Conservation (phyloP, 2,797 vertebrate genomes). For the Lepilemur ruficaudatus region DNA sequence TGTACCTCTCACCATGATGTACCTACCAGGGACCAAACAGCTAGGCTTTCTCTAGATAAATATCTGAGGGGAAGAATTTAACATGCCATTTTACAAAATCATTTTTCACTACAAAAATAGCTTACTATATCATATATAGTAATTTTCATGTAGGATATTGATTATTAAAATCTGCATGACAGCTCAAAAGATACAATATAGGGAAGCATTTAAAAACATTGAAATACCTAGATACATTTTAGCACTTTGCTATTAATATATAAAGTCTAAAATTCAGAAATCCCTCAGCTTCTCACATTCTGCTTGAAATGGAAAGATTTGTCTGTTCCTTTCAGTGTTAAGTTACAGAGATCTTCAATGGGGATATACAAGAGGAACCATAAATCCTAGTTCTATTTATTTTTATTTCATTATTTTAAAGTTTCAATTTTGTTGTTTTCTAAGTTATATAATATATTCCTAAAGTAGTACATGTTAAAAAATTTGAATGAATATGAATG, state of each 20-base stretch:
- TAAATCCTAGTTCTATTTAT: background rate
- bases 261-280: constrained; percentile 1
- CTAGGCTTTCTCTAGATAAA: background rate
- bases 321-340: background rate
- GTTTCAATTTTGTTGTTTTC: background rate
- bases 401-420: background rate
- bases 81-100: background rate
- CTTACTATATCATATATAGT: background rate
- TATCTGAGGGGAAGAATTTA: background rate
- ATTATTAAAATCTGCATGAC: background rate
- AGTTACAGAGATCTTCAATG: background rate
- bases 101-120: background rate
- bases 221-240: background rate
- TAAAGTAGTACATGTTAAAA: background rate
- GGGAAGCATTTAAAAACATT: background rate
- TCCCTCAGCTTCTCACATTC: background rate
- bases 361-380: background rate
- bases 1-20: background rate
- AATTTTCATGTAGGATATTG: constrained; percentile 5
- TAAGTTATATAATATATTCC: background rate
- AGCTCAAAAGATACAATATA: background rate
- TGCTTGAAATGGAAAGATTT: constrained; percentile 10
- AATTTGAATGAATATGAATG: background rate
- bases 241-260: background rate
- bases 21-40: background rate